Evolutionary conservation across 2,888 invertebrate genomes (phyloP).

Genomic region (Leucoma salicis): DNA sequence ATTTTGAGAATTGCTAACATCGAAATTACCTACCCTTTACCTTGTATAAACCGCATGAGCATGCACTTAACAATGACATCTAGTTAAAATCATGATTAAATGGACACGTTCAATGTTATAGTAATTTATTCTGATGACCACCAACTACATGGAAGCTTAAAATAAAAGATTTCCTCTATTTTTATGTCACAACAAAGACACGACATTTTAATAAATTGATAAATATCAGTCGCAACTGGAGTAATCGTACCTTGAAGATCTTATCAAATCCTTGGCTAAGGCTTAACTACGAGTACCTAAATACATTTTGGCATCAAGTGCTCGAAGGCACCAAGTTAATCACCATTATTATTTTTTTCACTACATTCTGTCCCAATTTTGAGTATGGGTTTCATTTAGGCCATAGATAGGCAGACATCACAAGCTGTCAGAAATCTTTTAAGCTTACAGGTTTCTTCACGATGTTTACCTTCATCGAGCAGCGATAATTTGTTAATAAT

Average conservation of each 20-base stretch:
- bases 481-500: no score
- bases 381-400: no score
- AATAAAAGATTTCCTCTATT: constrained; percentile 6
- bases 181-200: constrained; percentile 5
- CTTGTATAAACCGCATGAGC: constrained; percentile 3
- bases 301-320: no score
- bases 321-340: no score
- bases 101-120: constrained; percentile 7
- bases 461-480: no score
- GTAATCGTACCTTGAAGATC: constrained; percentile 3
- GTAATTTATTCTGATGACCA: constrained; percentile 4
- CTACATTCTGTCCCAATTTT: no score
- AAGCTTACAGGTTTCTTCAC: no score
- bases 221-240: constrained; percentile 4
- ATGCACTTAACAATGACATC: not conserved
- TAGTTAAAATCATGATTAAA: not conserved
- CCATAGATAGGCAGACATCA: no score
- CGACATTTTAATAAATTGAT: constrained; percentile 6
- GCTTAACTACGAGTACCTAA: no score
- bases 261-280: no score
- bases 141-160: not conserved
- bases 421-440: no score
- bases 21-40: constrained; percentile 25
- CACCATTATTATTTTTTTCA: no score
- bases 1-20: constrained; percentile 29